A percentile compares a stretch with the other conserved stretches of the same genome.
Evolutionary conservation across 2,888 invertebrate genomes (phyloP).

Genomic region (Coleophora deauratella): DNA sequence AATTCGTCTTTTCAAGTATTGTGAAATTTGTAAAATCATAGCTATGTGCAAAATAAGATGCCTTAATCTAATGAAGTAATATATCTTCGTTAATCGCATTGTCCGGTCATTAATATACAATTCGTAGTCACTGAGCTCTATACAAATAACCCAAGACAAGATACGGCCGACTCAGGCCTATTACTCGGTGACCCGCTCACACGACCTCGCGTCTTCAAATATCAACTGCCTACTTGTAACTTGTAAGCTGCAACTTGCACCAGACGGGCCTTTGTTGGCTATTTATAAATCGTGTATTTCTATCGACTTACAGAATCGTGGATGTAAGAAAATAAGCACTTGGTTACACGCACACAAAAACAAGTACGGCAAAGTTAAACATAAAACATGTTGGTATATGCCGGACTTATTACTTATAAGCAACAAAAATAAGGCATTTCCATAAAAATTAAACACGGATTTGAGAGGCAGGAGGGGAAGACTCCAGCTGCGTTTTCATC

Average conservation of each 20-base stretch:
- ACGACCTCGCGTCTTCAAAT: constrained; percentile 22
- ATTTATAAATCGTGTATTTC: not conserved
- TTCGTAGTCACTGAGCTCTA: constrained; percentile 6
- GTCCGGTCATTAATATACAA: constrained; percentile 32
- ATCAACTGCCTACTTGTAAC: constrained; percentile 11
- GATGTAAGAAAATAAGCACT: no score
- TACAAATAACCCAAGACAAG: no score
- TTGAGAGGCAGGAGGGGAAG: no score
- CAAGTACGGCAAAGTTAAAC: no score
- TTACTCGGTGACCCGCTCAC: constrained; percentile 21
- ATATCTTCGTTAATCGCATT: constrained; percentile 37
- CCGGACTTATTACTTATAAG: no score
- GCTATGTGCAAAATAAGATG: no score
- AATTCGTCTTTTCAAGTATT: no score
- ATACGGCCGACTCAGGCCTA: constrained; percentile 14
- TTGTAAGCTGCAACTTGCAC: not conserved
- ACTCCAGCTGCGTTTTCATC: no score
- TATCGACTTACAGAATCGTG: not conserved
- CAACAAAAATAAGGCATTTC: no score
- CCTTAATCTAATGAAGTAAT: constrained; percentile 37
- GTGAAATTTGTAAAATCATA: no score
- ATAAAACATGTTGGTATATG: no score
- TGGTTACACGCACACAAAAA: not conserved
- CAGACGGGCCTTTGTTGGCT: not conserved
- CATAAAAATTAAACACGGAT: no score